Percentiles rank a stretch among this genome's conserved stretches.
phyloP scores from a whole-genome alignment of 37 sponge, comb jelly and placozoan genomes.

The Beroe ovata region DNA sequence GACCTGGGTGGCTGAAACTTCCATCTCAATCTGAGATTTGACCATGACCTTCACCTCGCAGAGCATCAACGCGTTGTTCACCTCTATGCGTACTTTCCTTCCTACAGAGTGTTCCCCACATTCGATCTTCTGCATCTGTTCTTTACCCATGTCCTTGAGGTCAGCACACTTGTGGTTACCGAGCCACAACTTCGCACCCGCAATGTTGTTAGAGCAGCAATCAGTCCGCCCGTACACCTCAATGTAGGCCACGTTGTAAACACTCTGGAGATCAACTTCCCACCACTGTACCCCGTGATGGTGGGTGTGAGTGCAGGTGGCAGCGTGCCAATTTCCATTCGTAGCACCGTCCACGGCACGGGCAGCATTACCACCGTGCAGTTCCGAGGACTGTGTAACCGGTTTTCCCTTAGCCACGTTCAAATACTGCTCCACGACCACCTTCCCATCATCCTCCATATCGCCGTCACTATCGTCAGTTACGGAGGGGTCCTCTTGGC shows the following conservation, averaged over 20 bases:
- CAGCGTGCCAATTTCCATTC: conserved; percentile 10
- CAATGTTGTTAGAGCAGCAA: background rate
- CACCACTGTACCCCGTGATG: background rate
- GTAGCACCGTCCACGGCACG: conserved; percentile 17
- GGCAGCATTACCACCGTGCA: background rate
- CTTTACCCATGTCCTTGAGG: background rate
- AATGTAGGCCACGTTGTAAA: background rate
- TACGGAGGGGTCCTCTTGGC: background rate
- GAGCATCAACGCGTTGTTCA: background rate
- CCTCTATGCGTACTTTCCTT: conserved; percentile 47
- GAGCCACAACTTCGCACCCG: background rate
- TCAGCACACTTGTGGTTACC: background rate
- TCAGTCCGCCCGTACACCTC: conserved; percentile 33
- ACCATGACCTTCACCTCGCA: conserved; percentile 44
- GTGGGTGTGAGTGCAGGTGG: background rate
- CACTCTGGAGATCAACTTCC: conserved; percentile 1
- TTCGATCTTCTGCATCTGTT: background rate
- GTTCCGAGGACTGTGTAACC: background rate
- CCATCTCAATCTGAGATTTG: conserved; percentile 18
- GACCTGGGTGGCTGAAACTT: background rate
- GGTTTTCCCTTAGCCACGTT: background rate
- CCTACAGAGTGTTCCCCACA: background rate
- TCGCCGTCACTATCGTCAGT: background rate
- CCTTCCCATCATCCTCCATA: background rate
- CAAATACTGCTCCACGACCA: background rate